Evolutionary conservation across 1,140 invertebrate species (phyloP), one percentile per base, ranked within the genome.

Genomic region (Notospermus geniculatus): DNA sequence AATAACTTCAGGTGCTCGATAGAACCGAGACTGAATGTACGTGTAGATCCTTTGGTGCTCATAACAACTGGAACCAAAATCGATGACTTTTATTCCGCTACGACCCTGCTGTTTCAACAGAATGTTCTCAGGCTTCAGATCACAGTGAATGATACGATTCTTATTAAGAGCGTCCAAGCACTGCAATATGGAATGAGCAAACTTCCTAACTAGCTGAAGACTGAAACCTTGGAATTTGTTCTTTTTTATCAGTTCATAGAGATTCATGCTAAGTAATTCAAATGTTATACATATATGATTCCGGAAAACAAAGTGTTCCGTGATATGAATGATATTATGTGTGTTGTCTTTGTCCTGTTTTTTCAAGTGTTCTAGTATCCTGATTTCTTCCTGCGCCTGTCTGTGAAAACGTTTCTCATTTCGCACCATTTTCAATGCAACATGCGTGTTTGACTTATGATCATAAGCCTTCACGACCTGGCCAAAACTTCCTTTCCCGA

Each of bases 211-310:
- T 62, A 98, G 84, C 81, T 96, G 92, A 74, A 98, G 83, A 78
- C 91, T 95, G 84, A 98, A 98, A 45, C 95, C 96, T 84, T 98
- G 95, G 82, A 99, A 99, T 83, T 97, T 98, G 84, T 99, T 99
- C 83, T 98, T 99, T 85, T 98, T 98, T 63, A 99, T 99, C 64
- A 99, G 85, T 85, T 99, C 97, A 84, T 99, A 99, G 13, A 99
- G 85, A 83, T 99, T 99, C 70, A 99, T 97, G 75, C 91, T 95
- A 58, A 99, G 87, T 41, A 99, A 85, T 83, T 99, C 97, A 84
- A 99, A 99, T 36, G 96, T 99, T 71, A 99, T 99, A 84, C 97
- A 99, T 84, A 96, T 98, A 82, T 99, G 97, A 83, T 93, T 96
- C 58, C 97, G 88, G 85, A 99, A 99, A 66, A 91, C 93, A 83